Evolutionary conservation across 2,888 invertebrate genomes (phyloP), one percentile per base, ranked within the genome.

Genomic region (Quadroppia sp.): DNA sequence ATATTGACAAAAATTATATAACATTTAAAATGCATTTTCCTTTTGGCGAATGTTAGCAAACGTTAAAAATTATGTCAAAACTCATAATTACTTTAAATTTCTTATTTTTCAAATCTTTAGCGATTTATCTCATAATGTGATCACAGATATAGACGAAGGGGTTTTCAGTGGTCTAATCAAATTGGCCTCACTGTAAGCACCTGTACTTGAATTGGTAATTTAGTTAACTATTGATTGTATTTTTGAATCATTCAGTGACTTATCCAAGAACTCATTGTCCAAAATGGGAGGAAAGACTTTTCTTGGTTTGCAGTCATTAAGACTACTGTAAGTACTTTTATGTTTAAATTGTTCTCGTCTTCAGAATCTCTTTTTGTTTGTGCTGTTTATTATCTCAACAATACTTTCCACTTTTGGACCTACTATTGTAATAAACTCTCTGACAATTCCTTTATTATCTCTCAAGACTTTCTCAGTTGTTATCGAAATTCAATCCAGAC

Each of bases 51-150:
- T n/a, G n/a, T n/a, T n/a, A n/a, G n/a, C n/a, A n/a, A n/a, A n/a
- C n/a, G n/a, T n/a, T n/a, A n/a, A n/a, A n/a, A n/a, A n/a, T n/a
- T n/a, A n/a, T n/a, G n/a, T n/a, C n/a, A n/a, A n/a, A n/a, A n/a
- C n/a, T n/a, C n/a, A n/a, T n/a, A n/a, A n/a, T n/a, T n/a, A n/a
- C 23, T 53, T 53, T 23, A 53, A 53, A 7, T 23, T 11, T 45
- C 15, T 48, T 56, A 74, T 64, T 48, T 7, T 28, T n/a, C 20
- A 72, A 71, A 20, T 40, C 4, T 75, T 72, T 74, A 80, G 80
- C 72, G 77, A 79, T 74, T 74, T 80, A 71, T 78, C 79, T 9
- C 36, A 77, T 69, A 80, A 80, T 76, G 67, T 73, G 15, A 72
- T 80, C 11, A 71, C 56, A 9, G 73, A 73, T 25, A 40, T 80